Evolutionary conservation across 2,113 vertebrate genomes (phyloP).

Genomic region (Pterophyllum scalare): DNA sequence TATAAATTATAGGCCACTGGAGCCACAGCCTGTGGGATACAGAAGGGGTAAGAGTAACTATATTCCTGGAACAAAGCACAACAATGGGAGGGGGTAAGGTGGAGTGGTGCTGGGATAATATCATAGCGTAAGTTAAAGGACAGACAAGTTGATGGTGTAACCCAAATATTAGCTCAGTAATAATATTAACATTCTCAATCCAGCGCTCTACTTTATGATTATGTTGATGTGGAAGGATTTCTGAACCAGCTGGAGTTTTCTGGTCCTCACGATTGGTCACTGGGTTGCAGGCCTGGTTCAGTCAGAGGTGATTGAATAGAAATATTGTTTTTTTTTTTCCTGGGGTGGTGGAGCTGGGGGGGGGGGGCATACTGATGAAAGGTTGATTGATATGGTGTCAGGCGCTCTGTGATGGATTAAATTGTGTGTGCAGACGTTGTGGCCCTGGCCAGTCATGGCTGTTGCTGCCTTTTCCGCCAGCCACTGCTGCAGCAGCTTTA

Average conservation of each 20-base stretch:
- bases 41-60: conserved; percentile 77
- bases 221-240: conserved; percentile 33
- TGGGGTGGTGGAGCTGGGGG: neutral
- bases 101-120: conserved; percentile 39
- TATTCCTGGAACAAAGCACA: conserved; percentile 87
- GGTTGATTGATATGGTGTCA: conserved; percentile 98
- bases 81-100: conserved; percentile 63
- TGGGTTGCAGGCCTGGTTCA: conserved; percentile 71
- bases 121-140: conserved; percentile 54
- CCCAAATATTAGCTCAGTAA: neutral
- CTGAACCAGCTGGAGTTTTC: conserved; percentile 54
- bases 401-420: conserved; percentile 97
- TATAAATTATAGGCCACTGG: conserved; percentile 88
- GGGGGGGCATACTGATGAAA: conserved; percentile 96
- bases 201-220: conserved; percentile 24
- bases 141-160: conserved; percentile 25
- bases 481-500: conserved; percentile 82
- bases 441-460: conserved; percentile 86
- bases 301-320: conserved; percentile 95
- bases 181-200: neutral
- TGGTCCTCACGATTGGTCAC: conserved; percentile 67
- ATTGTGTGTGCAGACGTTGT: conserved; percentile 96
- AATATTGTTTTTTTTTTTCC: conserved; percentile 90
- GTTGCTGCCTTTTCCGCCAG: conserved; percentile 81
- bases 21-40: conserved; percentile 85